A percentile compares a stretch with the other conserved stretches of the same genome.
Evolutionary conservation across 2,888 invertebrate genomes (phyloP).

Genomic region (Pegoplata infirma): DNA sequence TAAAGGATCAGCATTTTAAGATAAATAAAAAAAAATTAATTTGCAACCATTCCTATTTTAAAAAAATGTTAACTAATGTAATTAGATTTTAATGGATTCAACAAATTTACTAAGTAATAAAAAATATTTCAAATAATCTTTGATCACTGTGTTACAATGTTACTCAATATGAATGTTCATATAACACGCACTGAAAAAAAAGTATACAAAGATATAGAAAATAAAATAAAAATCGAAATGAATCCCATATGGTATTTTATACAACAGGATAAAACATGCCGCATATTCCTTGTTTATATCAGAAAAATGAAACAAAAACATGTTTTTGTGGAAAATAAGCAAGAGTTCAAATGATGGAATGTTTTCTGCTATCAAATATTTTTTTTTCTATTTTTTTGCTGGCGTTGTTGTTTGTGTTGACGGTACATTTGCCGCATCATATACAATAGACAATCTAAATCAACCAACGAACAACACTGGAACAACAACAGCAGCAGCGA

Average conservation of each 20-base stretch:
- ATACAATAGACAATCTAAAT: not conserved
- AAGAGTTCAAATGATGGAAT: conserved; percentile 35
- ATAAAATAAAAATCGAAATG: not conserved
- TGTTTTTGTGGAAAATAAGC: conserved; percentile 5
- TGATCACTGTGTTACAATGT: too few relatives aligned
- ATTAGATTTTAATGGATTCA: too few relatives aligned
- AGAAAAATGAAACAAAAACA: conserved; percentile 14
- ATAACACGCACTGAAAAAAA: not conserved
- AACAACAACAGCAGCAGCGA: not conserved
- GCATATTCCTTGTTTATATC: conserved; percentile 25
- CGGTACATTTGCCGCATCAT: conserved; percentile 34
- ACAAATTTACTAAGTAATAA: too few relatives aligned
- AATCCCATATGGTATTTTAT: conserved; percentile 17
- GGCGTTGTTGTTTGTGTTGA: not conserved
- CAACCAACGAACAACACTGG: conserved; percentile 7
- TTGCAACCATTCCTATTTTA: too few relatives aligned
- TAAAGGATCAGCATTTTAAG: too few relatives aligned
- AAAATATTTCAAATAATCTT: too few relatives aligned
- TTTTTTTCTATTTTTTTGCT: not conserved
- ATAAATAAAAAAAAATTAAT: too few relatives aligned
- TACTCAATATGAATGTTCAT: too few relatives aligned
- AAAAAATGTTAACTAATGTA: too few relatives aligned
- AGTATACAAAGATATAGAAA: not conserved
- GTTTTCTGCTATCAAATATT: too few relatives aligned
- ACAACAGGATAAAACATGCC: conserved; percentile 31